Evolutionary conservation across 2,113 vertebrate species (phyloP).

Genomic region (Corythaeola cristata): DNA sequence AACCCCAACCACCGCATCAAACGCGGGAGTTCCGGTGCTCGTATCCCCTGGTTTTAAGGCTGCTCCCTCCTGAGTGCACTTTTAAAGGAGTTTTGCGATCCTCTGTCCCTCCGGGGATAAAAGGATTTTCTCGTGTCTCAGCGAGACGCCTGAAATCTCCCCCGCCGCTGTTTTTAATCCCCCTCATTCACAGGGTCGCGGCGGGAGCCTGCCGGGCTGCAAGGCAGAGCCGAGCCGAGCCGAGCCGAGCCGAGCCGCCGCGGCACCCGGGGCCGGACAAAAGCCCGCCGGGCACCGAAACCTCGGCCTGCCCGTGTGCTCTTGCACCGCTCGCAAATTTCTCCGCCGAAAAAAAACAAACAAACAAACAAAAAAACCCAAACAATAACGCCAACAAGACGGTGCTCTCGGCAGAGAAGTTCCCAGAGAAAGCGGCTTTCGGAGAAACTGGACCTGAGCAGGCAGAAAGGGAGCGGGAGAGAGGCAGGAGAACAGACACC

Average conservation of each 20-base stretch:
- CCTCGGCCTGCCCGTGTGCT: neutral
- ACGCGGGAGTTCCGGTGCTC: neutral
- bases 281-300: neutral
- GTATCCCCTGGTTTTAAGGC: neutral
- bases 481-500: neutral
- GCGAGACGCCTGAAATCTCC: neutral
- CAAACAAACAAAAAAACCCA: too few relatives aligned
- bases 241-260: neutral
- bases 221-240: too few relatives aligned
- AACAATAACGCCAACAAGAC: neutral
- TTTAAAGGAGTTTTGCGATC: neutral
- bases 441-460: neutral
- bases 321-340: neutral
- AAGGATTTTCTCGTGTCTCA: neutral
- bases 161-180: neutral
- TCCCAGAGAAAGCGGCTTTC: neutral
- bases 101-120: neutral
- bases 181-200: neutral
- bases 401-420: neutral
- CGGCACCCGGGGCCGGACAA: neutral
- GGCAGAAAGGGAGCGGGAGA: neutral
- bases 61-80: neutral
- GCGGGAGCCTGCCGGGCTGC: neutral
- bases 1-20: neutral
- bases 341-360: neutral